Evolutionary conservation across 2,888 invertebrate species (phyloP), one percentile per base, ranked within the genome.

Genomic region (Fabriciana adippe): DNA sequence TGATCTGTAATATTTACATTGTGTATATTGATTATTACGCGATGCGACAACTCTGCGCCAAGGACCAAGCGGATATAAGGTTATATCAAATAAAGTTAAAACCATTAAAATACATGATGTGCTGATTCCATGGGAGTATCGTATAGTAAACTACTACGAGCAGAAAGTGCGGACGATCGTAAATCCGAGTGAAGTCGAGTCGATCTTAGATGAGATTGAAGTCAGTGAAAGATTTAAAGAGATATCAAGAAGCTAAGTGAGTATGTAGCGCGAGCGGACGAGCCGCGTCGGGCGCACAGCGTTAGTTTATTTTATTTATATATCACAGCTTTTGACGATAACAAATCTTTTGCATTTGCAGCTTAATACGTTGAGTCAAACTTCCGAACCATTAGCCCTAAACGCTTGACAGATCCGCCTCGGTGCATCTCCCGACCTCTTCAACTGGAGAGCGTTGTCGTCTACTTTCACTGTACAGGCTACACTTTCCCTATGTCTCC

Each of bases 241-340:
- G 76, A 54, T 57, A 79, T 70, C 70, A 77, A 87, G 85, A 86
- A 85, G 86, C 87, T 84, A 86, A 82, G 80, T 80, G 72, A 76
- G 72, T 73, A 75, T 74, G 76, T 73, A 77, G 84, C 86, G 85
- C 87, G 85, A 80, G 86, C 88, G 82, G 80, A 74, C 78, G 62
- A 64, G 74, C 84, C 84, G 81, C 83, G 76, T 79, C 80, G 71
- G 78, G 79, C 88, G 86, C 85, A 79, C 82, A 78, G 86, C 85
- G 81, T 85, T 84, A 85, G 82, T 88, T 88, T 87, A 76, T 87
- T 88, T 85, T 88, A 88, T 86, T 89, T 79, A 83, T 90, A 92
- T 92, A 92, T 92, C 92, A 92, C 92, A 92, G 92, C 92, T 92
- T 92, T 92, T 92, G 92, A 92, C 92, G 92, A 92, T 92, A 90